Evolutionary conservation across 2,797 vertebrate species (phyloP).

Genomic region (Clarias laeviceps): DNA sequence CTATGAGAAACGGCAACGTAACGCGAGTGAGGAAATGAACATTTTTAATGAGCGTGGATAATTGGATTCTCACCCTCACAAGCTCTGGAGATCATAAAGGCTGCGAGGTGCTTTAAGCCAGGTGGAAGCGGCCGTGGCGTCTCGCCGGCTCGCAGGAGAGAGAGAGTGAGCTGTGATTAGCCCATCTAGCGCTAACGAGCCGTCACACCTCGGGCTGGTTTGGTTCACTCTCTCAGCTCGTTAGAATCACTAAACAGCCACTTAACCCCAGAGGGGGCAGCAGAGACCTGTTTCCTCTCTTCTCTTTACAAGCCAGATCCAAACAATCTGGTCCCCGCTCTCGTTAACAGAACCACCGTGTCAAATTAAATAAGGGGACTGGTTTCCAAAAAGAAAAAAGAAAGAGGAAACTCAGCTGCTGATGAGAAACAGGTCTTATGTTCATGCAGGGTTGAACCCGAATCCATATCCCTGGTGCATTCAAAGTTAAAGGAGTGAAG

Average conservation of each 20-base stretch:
- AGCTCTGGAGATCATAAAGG: constrained; percentile 19
- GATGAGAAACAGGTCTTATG: constrained; percentile 66
- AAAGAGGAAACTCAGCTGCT: constrained; percentile 32
- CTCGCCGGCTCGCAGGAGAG: constrained; percentile 11
- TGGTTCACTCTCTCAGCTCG: constrained; percentile 69
- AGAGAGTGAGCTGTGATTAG: constrained; percentile 31
- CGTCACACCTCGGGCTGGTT: constrained; percentile 65
- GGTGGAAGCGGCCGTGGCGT: constrained; percentile 15
- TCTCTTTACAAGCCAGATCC: constrained; percentile 64
- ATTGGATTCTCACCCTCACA: constrained; percentile 2
- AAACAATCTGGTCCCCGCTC: constrained; percentile 61
- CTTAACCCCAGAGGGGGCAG: constrained; percentile 58
- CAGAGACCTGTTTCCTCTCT: constrained; percentile 53
- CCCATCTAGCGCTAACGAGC: constrained; percentile 64
- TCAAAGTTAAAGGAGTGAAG: constrained; percentile 61
- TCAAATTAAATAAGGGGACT: constrained; percentile 67
- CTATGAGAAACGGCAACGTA: background rate
- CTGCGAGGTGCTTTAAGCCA: constrained; percentile 16
- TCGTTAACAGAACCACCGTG: constrained; percentile 67
- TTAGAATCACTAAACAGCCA: constrained; percentile 72
- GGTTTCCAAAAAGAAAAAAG: constrained; percentile 51
- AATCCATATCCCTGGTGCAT: constrained; percentile 60
- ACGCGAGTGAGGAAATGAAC: background rate
- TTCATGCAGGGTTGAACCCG: constrained; percentile 38
- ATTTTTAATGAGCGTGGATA: constrained; percentile 31